Base-by-base conservation (phyloP, 2,888 invertebrate species). In the Digitonthophagus gazella region DNA sequence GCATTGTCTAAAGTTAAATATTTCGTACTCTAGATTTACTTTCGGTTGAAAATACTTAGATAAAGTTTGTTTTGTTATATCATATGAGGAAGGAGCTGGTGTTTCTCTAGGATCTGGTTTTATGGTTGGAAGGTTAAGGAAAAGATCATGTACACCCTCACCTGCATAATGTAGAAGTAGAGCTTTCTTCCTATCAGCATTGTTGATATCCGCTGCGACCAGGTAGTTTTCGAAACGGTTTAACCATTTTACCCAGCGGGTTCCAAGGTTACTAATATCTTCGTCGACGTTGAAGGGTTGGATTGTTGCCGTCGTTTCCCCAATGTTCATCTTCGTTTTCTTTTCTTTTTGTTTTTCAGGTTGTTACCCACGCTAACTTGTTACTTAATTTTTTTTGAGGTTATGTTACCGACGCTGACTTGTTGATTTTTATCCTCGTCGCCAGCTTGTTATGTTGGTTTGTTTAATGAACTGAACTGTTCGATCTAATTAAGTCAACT, bases 211-310 rank as follows among this genome's bases (percentile, higher is more conserved):
- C 3, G 44, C 58, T 22, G 68, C 68, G n/a, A 65, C 18, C n/a
- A 68, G 16, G 14, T 65, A 64, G 14, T 65, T 65, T n/a, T 65
- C 58, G 19, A 68, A 68, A 16, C 65, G 64, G 14, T 4, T 64
- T n/a, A 68, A 5, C 58, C 68, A 68, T 65, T 68, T 68, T 18
- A 65, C 5, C 68, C 68, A 68, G 4, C 67, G 11, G 1, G 6
- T 20, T 2, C 67, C 67, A 11, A 67, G 28, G 15, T 67, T 67
- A 14, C 14, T 15, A 14, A 18, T n/a, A 6, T 28, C 58, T 15
- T 44, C 55, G 11, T 58, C 8, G n/a, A 66, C 20, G 54, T 66
- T 57, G 15, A 58, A 16, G 3, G 15, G 18, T 16, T 58, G 58
- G 16, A 58, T 11, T 57, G 14, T 3, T 44, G 28, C 28, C 11